Percentiles rank a stretch among this genome's conserved stretches.
Evolutionary conservation across 2,113 vertebrate species (phyloP).

Genomic region (Seriola aureovittata): DNA sequence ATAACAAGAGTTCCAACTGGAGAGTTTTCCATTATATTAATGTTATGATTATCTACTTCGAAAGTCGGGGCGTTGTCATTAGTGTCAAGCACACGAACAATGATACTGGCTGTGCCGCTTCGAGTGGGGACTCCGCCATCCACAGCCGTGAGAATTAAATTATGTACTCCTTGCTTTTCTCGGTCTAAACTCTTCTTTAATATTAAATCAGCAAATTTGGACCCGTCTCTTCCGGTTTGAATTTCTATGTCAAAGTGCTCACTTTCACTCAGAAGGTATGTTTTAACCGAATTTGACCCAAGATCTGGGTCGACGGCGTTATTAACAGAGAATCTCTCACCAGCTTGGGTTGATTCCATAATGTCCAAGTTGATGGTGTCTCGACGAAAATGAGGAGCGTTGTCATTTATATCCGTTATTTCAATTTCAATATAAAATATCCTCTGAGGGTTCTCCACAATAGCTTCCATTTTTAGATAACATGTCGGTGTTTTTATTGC

Average conservation of each 20-base stretch:
- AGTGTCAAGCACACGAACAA: conserved; percentile 66
- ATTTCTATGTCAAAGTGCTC: conserved; percentile 72
- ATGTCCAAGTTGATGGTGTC: conserved; percentile 72
- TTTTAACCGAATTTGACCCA: conserved; percentile 55
- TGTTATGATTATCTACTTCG: conserved; percentile 39
- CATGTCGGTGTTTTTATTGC: conserved; percentile 41
- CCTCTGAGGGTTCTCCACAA: conserved; percentile 53
- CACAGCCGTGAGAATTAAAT: conserved; percentile 71
- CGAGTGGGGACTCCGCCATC: conserved; percentile 66
- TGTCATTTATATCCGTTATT: conserved; percentile 73
- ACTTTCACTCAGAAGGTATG: conserved; percentile 56
- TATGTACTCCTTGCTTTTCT: conserved; percentile 68
- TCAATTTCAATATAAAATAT: conserved; percentile 71
- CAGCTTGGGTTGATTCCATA: conserved; percentile 55
- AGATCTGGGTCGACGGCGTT: conserved; percentile 76
- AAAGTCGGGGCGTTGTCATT: conserved; percentile 73
- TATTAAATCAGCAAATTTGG: conserved; percentile 64
- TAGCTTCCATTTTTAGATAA: conserved; percentile 51
- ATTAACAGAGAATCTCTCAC: conserved; percentile 69
- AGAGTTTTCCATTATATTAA: conserved; percentile 65
- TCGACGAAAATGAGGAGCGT: conserved; percentile 64
- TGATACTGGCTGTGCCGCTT: conserved; percentile 67
- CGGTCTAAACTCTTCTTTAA: conserved; percentile 60
- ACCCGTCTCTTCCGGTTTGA: conserved; percentile 66
- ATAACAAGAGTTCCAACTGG: conserved; percentile 64